Base-by-base conservation (phyloP, 2,888 invertebrate species). In the Luperina testacea region DNA sequence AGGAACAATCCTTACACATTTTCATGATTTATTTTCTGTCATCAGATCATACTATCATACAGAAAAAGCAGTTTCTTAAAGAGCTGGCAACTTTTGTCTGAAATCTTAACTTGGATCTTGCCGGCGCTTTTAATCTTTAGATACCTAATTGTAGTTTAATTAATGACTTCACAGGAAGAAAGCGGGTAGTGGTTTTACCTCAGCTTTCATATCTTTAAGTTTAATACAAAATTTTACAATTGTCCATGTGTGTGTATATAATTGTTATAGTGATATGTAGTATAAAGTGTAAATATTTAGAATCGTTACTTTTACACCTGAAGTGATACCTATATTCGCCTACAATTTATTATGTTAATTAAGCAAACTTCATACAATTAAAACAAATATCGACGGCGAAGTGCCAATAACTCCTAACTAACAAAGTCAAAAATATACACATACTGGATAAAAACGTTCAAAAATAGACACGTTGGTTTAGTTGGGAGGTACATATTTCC, bases 321-420 rank as follows among this genome's bases (percentile, higher is more conserved):
- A 27, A 24, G 45, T 76, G 82, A 59, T 64, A 15, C 15, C 45
- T 45, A 27, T 57, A 51, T 59, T 42, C 42, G 20, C n/a, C 15
- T 59, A 59, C 57, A 73, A 48, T 45, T n/a, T 17, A n/a, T 38
- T 17, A n/a, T 38, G 24, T 81, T 32, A 48, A 59, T 72, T 27
- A 73, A 32, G 64, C 53, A 51, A 82, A 80, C 53, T 61, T 80
- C 11, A 38, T n/a, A 7, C 45, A 27, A 75, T 68, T 27, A 61
- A 71, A 45, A 53, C 51, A 80, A 74, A 75, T 53, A n/a, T n/a
- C n/a, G n/a, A n/a, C n/a, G n/a, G n/a, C n/a, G n/a, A n/a, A n/a
- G n/a, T n/a, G n/a, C n/a, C n/a, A n/a, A n/a, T n/a, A n/a, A n/a
- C n/a, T n/a, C n/a, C n/a, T n/a, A n/a, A n/a, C n/a, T n/a, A n/a